Evolutionary conservation across 2,113 vertebrate genomes (phyloP).

Genomic region (Bettongia penicillata): DNA sequence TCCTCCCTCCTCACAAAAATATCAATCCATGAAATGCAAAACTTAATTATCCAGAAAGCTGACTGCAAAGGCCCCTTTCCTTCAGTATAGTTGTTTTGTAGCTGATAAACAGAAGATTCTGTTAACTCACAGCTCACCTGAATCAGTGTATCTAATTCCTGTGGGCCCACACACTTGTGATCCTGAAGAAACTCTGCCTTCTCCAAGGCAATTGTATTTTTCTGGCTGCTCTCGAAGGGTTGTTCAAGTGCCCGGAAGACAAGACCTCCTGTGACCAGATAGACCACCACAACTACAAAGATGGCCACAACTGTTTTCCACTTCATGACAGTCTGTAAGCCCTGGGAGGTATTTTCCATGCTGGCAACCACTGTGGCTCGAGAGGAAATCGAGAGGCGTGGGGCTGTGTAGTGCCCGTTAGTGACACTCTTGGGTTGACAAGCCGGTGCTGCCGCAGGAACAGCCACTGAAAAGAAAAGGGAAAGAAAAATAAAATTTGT

Average conservation of each 20-base stretch:
- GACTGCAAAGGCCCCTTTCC: rapidly evolving
- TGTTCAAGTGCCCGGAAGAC: slow-evolving; percentile 94
- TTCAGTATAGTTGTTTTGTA: rapidly evolving
- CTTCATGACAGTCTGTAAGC: slow-evolving; percentile 96
- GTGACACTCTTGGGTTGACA: slow-evolving; percentile 85
- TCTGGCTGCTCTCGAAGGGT: slow-evolving; percentile 94
- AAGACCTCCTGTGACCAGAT: slow-evolving; percentile 93
- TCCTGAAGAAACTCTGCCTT: slow-evolving; percentile 93
- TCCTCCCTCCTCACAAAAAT: not conserved
- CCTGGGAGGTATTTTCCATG: slow-evolving; percentile 89
- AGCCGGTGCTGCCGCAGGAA: slow-evolving; percentile 90
- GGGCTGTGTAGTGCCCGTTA: slow-evolving; percentile 86
- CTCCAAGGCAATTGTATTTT: slow-evolving; percentile 91
- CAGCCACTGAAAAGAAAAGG: slow-evolving; percentile 87
- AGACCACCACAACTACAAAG: slow-evolving; percentile 95
- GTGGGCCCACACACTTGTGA: slow-evolving; percentile 90
- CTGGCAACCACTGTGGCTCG: slow-evolving; percentile 91
- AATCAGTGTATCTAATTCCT: slow-evolving; percentile 93
- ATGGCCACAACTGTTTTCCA: slow-evolving; percentile 97
- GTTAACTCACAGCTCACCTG: slow-evolving; percentile 85
- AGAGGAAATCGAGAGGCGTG: slow-evolving; percentile 90
- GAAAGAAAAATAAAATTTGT: slow-evolving; percentile 46
- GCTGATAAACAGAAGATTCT: not conserved
- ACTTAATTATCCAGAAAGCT: slow-evolving; percentile 1
- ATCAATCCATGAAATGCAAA: not conserved